Percentiles rank a stretch among this genome's conserved stretches.
Evolutionary conservation across 1,140 invertebrate genomes (phyloP).

Genomic region (Plutomurus gul): DNA sequence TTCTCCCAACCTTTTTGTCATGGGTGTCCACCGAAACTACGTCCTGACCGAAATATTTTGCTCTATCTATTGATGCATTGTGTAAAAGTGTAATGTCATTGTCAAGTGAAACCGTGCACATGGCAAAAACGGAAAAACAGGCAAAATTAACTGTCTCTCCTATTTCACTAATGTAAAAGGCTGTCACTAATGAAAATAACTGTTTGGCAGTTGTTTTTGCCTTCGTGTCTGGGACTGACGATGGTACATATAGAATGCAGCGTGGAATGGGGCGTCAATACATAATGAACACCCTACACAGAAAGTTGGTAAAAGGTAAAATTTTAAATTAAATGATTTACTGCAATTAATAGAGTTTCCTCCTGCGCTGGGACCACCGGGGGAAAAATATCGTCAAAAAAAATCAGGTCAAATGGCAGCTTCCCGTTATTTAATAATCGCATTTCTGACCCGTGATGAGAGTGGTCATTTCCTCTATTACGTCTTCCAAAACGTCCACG

Average conservation of each 20-base stretch:
- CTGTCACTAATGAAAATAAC: too few relatives aligned
- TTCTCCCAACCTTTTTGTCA: too few relatives aligned
- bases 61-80: too few relatives aligned
- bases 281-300: neutral
- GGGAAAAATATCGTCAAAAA: slow-evolving; percentile 46
- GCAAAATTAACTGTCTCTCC: too few relatives aligned
- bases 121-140: too few relatives aligned
- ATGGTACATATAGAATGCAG: neutral
- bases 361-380: slow-evolving; percentile 19
- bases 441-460: slow-evolving; percentile 22
- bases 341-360: slow-evolving; percentile 39
- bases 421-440: slow-evolving; percentile 35
- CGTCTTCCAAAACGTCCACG: neutral
- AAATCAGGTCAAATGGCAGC: slow-evolving; percentile 49
- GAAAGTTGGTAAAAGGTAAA: neutral
- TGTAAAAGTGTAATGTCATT: too few relatives aligned
- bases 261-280: neutral
- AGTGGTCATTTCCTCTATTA: slow-evolving; percentile 20
- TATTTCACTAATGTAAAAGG: too few relatives aligned
- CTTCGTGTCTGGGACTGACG: too few relatives aligned
- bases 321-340: neutral
- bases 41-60: too few relatives aligned
- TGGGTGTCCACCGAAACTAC: too few relatives aligned
- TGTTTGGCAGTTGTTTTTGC: too few relatives aligned
- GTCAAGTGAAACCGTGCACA: too few relatives aligned